These are phyloP conservation scores for Drosophila yooni DNA, from an alignment of 2,888 invertebrate genomes.

Conservation along the genomic window DNA sequence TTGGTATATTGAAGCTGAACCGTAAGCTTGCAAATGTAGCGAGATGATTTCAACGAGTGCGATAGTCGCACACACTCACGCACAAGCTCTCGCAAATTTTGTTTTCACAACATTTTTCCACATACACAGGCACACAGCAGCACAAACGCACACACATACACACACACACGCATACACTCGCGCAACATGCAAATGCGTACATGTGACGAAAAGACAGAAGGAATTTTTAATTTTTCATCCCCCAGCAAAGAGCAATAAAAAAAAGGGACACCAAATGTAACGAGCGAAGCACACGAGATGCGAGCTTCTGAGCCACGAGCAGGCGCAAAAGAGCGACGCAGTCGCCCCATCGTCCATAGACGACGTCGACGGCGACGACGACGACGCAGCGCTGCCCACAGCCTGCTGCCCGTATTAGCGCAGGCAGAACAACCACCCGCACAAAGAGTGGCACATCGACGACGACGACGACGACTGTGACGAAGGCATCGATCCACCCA, in stretches of 20 bases:
- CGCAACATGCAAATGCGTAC: neutral
- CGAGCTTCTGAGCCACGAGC: conserved; percentile 52
- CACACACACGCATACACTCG: conserved; percentile 4
- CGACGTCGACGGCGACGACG: conserved; percentile 7
- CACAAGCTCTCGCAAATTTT: conserved; percentile 18
- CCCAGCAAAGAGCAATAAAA: conserved; percentile 38
- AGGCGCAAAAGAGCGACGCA: conserved; percentile 63
- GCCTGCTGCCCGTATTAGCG: conserved; percentile 13
- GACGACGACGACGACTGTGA: conserved; percentile 7
- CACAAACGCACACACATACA: conserved; percentile 5
- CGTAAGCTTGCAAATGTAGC: conserved; percentile 15
- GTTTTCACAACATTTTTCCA: conserved; percentile 52
- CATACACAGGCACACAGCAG: conserved; percentile 11
- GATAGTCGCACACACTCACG: conserved; percentile 1
- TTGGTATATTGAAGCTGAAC: conserved; percentile 8
- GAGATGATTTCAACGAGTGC: conserved; percentile 30
- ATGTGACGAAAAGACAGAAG: conserved; percentile 19
- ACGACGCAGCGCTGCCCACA: conserved; percentile 38
- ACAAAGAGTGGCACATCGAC: conserved; percentile 20
- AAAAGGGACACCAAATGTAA: conserved; percentile 51
- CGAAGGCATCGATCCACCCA: conserved; percentile 32
- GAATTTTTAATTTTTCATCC: conserved; percentile 64
- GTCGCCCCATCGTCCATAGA: conserved; percentile 43
- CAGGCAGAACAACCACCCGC: conserved; percentile 67
- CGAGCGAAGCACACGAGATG: conserved; percentile 44